A percentile compares a stretch with the other conserved stretches of the same genome.
These are phyloP conservation scores for Hoplias malabaricus DNA, from an alignment of 2,113 vertebrate species.

Conservation along the genomic window DNA sequence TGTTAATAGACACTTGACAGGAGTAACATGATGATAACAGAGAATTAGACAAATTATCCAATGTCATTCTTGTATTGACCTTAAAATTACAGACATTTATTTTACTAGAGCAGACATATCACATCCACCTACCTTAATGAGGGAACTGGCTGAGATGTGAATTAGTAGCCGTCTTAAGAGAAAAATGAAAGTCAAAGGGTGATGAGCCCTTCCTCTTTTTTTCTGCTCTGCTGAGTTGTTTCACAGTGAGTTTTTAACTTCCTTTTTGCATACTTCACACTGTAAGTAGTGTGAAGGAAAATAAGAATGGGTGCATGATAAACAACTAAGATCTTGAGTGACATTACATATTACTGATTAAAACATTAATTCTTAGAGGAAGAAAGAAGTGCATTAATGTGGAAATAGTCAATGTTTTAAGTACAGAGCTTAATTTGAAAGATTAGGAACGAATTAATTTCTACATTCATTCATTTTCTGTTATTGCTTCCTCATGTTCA, in stretches of 20 bases:
- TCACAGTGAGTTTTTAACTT: neutral
- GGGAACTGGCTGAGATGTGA: too few species aligned
- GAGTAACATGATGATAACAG: neutral
- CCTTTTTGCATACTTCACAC: neutral
- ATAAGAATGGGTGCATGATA: too few species aligned
- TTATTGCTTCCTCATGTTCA: too few species aligned
- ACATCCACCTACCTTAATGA: conserved; percentile 5
- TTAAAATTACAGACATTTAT: neutral
- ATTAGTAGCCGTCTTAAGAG: neutral
- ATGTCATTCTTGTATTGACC: neutral
- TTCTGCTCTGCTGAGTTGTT: neutral
- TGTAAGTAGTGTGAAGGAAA: too few species aligned
- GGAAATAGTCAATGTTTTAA: too few species aligned
- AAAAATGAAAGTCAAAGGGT: neutral
- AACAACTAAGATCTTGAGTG: too few species aligned
- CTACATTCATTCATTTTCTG: too few species aligned
- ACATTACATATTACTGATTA: too few species aligned
- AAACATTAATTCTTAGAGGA: too few species aligned
- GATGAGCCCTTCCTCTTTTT: conserved; percentile 8
- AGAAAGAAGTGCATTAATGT: too few species aligned
- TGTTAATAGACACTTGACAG: neutral
- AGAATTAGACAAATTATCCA: neutral
- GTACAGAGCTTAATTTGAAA: too few species aligned
- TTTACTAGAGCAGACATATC: neutral
- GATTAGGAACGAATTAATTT: too few species aligned